Evolutionary conservation across 1,140 invertebrate species (phyloP).

Genomic region (Aphaenogaster rudis): DNA sequence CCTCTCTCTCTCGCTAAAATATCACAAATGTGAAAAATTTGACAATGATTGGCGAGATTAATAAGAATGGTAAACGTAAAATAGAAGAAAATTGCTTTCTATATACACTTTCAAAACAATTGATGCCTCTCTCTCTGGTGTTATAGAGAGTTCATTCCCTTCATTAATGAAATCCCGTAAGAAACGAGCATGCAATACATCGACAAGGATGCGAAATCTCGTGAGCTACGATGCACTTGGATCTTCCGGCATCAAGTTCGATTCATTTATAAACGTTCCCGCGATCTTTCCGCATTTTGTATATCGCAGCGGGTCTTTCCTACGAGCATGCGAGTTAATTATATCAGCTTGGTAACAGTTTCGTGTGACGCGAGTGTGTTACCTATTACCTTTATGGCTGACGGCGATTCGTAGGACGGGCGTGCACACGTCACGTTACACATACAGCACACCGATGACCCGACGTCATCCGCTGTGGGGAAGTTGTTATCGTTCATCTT

Average conservation of each 20-base stretch:
- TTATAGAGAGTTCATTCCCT: neutral
- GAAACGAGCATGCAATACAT: neutral
- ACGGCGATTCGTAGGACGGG: conserved; percentile 46
- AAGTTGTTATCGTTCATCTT: conserved; percentile 64
- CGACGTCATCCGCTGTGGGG: conserved; percentile 36
- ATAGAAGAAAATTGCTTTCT: neutral
- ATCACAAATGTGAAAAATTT: neutral
- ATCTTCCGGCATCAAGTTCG: neutral
- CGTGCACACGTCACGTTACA: conserved; percentile 55
- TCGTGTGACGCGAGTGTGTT: conserved; percentile 63
- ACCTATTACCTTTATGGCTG: conserved; percentile 56
- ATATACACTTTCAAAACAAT: neutral
- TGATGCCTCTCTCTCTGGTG: neutral
- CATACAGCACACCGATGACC: conserved; percentile 40
- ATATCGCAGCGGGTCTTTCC: neutral
- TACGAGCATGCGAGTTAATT: conserved; percentile 50
- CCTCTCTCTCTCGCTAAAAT: neutral
- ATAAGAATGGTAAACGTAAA: conserved; percentile 4
- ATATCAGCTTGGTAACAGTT: conserved; percentile 60
- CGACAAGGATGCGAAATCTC: neutral
- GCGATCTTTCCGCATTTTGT: conserved; percentile 8
- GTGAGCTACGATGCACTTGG: neutral
- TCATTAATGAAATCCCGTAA: conserved; percentile 12
- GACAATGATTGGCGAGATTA: neutral
- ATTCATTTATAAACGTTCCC: conserved; percentile 30